Conservation (phyloP, 2,797 vertebrate species). For the Acanthurus tractus region DNA sequence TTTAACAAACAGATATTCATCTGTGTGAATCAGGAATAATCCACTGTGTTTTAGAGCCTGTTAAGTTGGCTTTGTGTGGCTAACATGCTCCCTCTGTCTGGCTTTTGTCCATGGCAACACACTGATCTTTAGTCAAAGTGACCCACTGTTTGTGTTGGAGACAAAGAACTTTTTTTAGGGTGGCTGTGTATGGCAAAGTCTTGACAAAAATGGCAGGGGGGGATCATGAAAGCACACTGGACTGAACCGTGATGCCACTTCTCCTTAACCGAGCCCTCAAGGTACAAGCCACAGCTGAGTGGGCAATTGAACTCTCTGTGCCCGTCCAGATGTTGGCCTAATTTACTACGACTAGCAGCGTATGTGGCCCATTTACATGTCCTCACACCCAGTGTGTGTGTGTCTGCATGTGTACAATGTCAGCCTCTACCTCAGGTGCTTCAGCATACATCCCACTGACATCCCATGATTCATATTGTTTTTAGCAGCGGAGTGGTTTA, state of each 20-base stretch:
- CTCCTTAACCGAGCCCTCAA: slow-evolving; percentile 68
- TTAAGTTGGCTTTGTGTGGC: slow-evolving; percentile 44
- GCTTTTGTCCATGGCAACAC: slow-evolving; percentile 46
- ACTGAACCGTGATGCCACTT: slow-evolving; percentile 61
- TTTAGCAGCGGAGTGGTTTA: neutral
- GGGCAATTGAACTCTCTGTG: slow-evolving; percentile 76
- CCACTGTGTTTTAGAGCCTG: slow-evolving; percentile 18
- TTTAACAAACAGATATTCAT: neutral
- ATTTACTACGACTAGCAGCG: slow-evolving; percentile 77
- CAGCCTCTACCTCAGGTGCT: slow-evolving; percentile 63
- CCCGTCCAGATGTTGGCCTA: slow-evolving; percentile 86
- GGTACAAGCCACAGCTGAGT: slow-evolving; percentile 76
- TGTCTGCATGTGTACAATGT: slow-evolving; percentile 53
- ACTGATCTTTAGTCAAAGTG: slow-evolving; percentile 45
- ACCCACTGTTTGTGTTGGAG: slow-evolving; percentile 44
- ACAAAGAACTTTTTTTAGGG: slow-evolving; percentile 47
- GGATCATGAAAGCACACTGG: slow-evolving; percentile 52
- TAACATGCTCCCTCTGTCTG: slow-evolving; percentile 23
- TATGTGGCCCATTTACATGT: slow-evolving; percentile 78
- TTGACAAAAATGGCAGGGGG: slow-evolving; percentile 44
- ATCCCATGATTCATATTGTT: slow-evolving; percentile 38
- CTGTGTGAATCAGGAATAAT: slow-evolving; percentile 40
- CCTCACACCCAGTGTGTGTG: slow-evolving; percentile 68
- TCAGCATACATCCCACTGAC: slow-evolving; percentile 9
- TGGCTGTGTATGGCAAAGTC: slow-evolving; percentile 47